phyloP scores from a whole-genome alignment of 2,113 vertebrate genomes.

The Bufo bufo region DNA sequence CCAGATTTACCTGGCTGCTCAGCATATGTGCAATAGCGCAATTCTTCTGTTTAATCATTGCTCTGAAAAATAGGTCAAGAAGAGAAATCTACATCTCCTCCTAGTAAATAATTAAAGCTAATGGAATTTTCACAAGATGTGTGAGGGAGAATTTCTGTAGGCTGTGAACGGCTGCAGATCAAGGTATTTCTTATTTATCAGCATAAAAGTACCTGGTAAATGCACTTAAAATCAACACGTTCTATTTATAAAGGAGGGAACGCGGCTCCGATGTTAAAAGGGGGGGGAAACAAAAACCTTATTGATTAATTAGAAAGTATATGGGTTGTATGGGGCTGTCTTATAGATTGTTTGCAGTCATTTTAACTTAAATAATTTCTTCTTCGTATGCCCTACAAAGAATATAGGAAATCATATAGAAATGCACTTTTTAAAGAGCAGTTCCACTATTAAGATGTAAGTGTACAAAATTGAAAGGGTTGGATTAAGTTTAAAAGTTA shows the following conservation, averaged over 20 bases:
- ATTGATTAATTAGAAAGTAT: not conserved
- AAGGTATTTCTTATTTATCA: conserved; percentile 76
- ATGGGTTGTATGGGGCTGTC: not conserved
- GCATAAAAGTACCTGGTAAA: conserved; percentile 66
- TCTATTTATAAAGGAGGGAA: conserved; percentile 50
- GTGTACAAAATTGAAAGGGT: no score
- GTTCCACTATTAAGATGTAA: no score
- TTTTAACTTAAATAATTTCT: no score
- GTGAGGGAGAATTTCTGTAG: conserved; percentile 72
- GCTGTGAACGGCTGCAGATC: conserved; percentile 68
- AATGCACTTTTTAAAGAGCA: no score
- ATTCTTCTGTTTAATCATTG: conserved; percentile 72
- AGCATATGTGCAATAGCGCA: conserved; percentile 69
- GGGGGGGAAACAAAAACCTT: not conserved
- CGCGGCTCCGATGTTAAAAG: not conserved
- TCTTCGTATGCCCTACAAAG: no score
- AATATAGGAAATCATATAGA: no score
- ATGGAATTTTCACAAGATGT: conserved; percentile 82
- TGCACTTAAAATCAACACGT: conserved; percentile 54
- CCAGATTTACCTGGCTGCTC: conserved; percentile 65
- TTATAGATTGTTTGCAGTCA: not conserved
- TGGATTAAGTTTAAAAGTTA: no score
- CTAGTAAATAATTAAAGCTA: conserved; percentile 87
- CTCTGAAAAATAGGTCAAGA: conserved; percentile 82
- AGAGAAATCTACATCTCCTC: conserved; percentile 79